Evolutionary conservation across 2,888 invertebrate genomes (phyloP).

Genomic region (Fissipunctia ypsillon): DNA sequence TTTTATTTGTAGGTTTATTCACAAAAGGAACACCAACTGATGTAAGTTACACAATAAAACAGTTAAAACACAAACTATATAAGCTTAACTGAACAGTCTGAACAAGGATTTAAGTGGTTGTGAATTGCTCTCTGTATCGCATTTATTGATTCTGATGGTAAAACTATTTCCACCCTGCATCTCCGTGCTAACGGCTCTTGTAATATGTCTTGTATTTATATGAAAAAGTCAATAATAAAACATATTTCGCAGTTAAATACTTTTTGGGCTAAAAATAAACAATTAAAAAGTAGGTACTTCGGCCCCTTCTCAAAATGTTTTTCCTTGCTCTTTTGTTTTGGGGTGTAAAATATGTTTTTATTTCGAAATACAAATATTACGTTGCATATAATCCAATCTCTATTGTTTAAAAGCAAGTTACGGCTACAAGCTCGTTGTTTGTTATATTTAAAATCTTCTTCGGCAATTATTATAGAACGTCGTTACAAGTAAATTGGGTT

Average conservation of each 20-base stretch:
- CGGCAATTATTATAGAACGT: constrained; percentile 14
- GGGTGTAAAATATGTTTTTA: not conserved
- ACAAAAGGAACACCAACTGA: not conserved
- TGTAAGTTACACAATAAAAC: not conserved
- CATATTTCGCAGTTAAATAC: not conserved
- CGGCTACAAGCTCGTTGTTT: constrained; percentile 46
- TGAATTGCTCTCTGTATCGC: constrained; percentile 29
- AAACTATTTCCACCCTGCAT: constrained; percentile 17
- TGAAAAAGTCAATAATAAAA: not conserved
- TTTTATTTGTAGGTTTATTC: not conserved
- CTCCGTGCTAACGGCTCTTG: not conserved
- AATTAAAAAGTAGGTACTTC: not conserved
- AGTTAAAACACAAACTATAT: constrained; percentile 17
- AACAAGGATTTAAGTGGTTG: constrained; percentile 10
- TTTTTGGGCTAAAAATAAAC: not conserved
- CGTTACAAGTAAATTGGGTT: constrained; percentile 12
- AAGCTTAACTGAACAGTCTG: constrained; percentile 6
- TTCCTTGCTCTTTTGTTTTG: not conserved
- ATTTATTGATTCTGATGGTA: constrained; percentile 30
- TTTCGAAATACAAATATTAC: not conserved
- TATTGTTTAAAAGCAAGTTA: constrained; percentile 28
- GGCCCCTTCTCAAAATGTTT: not conserved
- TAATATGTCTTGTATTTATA: not conserved
- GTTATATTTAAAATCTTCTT: constrained; percentile 25
- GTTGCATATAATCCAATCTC: constrained; percentile 30